Evolutionary conservation across 2,113 vertebrate genomes (phyloP).

Genomic region (Donacobius atricapilla): DNA sequence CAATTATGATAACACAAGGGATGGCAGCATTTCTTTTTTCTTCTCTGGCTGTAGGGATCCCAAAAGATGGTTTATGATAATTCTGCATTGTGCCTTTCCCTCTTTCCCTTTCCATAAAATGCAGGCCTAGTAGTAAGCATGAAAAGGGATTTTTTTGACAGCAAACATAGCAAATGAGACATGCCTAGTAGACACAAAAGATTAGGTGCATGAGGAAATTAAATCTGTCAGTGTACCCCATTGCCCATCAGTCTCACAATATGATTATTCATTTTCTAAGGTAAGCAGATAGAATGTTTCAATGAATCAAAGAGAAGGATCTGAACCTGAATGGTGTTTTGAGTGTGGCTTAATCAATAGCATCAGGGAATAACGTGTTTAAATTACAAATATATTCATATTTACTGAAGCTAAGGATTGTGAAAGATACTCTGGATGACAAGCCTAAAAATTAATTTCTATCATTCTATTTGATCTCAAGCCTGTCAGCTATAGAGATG

Average conservation of each 20-base stretch:
- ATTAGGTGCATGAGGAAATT: neutral
- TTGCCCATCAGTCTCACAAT: neutral
- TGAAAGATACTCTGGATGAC: neutral
- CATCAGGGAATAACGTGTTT: neutral
- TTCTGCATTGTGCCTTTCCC: neutral
- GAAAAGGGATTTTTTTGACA: neutral
- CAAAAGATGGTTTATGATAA: neutral
- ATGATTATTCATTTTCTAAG: slow-evolving; percentile 23
- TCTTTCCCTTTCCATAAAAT: neutral
- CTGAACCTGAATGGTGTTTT: neutral
- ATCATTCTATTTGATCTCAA: neutral
- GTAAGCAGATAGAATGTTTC: neutral
- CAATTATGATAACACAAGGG: neutral
- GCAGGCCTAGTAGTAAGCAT: neutral
- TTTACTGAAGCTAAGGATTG: neutral
- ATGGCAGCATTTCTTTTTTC: neutral
- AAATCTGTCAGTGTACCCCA: neutral
- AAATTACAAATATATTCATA: neutral
- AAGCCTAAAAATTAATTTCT: neutral
- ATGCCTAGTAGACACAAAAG: neutral
- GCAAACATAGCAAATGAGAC: neutral
- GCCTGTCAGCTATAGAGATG: neutral
- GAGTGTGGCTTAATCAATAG: neutral
- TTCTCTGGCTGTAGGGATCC: neutral
- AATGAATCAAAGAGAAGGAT: neutral